Percentiles rank a stretch among this genome's conserved stretches.
Evolutionary conservation across 2,888 invertebrate species (phyloP).

Genomic region (Phasia obesa): DNA sequence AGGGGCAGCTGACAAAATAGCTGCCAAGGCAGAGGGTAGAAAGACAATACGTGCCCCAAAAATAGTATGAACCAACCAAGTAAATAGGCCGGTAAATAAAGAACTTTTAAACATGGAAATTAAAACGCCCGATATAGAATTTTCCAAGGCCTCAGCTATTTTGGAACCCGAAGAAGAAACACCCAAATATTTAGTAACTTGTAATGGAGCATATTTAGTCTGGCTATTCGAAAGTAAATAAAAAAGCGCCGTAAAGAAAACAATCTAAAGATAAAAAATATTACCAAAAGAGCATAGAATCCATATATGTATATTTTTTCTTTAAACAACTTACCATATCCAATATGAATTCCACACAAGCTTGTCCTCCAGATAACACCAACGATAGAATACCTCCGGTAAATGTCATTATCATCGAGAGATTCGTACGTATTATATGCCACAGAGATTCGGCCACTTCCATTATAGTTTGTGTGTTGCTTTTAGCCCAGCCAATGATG

Average conservation of each 20-base stretch:
- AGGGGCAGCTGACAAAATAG: constrained; percentile 96
- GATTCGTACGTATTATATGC: constrained; percentile 95
- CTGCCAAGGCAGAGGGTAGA: constrained; percentile 93
- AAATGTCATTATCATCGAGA: constrained; percentile 92
- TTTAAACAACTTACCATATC: constrained; percentile 86
- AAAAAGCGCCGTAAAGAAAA: constrained; percentile 98
- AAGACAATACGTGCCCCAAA: constrained; percentile 98
- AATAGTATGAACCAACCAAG: constrained; percentile 97
- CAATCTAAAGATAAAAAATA: constrained; percentile 87
- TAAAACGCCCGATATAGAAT: constrained; percentile 96
- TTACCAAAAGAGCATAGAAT: background rate
- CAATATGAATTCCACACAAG: constrained; percentile 92
- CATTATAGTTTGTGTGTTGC: constrained; percentile 94
- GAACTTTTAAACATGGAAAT: constrained; percentile 98
- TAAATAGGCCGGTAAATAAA: constrained; percentile 98
- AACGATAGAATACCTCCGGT: constrained; percentile 94
- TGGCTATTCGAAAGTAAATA: constrained; percentile 95
- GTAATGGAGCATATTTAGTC: constrained; percentile 95
- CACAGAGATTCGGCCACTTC: constrained; percentile 94
- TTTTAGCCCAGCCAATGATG: constrained; percentile 91
- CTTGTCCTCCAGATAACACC: constrained; percentile 94
- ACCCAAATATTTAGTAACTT: constrained; percentile 91
- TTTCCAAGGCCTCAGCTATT: constrained; percentile 92
- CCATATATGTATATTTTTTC: background rate
- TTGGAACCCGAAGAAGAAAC: constrained; percentile 88